phyloP scores from a whole-genome alignment of 2,888 invertebrate genomes.

The Spicauda simplicius region DNA sequence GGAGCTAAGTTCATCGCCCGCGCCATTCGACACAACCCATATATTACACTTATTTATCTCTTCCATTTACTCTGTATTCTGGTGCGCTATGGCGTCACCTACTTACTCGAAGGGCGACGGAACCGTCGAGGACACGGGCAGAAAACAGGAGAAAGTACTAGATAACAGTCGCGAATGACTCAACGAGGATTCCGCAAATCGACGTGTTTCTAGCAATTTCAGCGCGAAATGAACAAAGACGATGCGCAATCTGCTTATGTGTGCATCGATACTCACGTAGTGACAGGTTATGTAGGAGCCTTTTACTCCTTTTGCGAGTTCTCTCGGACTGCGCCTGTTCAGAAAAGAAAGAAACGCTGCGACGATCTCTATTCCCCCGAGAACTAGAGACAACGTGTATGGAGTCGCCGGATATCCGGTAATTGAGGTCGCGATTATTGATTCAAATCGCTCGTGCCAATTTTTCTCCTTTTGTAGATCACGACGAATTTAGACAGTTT shows the following conservation, averaged over 20 bases:
- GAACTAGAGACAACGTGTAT: conserved; percentile 80
- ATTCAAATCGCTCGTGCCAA: conserved; percentile 42
- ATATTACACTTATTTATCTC: conserved; percentile 19
- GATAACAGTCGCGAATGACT: conserved; percentile 53
- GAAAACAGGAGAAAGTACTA: conserved; percentile 38
- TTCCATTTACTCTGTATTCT: conserved; percentile 14
- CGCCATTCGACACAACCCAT: conserved; percentile 50
- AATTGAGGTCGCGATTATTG: conserved; percentile 49
- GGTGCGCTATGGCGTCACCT: conserved; percentile 44
- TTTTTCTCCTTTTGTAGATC: conserved; percentile 12
- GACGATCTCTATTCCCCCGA: conserved; percentile 78
- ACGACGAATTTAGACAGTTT: conserved; percentile 3
- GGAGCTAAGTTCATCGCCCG: conserved; percentile 71
- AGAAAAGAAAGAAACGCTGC: conserved; percentile 83
- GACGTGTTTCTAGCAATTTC: conserved; percentile 48
- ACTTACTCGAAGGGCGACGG: conserved; percentile 44
- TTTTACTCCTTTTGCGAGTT: conserved; percentile 85
- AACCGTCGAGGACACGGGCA: conserved; percentile 38
- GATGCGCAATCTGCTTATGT: conserved; percentile 56
- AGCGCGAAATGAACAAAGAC: conserved; percentile 51
- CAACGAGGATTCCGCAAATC: conserved; percentile 50
- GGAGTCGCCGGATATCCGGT: conserved; percentile 82
- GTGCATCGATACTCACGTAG: conserved; percentile 79
- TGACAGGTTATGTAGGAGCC: conserved; percentile 86
- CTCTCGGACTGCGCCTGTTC: conserved; percentile 84